Percentiles rank a stretch among this genome's conserved stretches.
These are phyloP conservation scores for Egretta garzetta DNA, from an alignment of 2,113 vertebrate genomes.

Conservation along the genomic window DNA sequence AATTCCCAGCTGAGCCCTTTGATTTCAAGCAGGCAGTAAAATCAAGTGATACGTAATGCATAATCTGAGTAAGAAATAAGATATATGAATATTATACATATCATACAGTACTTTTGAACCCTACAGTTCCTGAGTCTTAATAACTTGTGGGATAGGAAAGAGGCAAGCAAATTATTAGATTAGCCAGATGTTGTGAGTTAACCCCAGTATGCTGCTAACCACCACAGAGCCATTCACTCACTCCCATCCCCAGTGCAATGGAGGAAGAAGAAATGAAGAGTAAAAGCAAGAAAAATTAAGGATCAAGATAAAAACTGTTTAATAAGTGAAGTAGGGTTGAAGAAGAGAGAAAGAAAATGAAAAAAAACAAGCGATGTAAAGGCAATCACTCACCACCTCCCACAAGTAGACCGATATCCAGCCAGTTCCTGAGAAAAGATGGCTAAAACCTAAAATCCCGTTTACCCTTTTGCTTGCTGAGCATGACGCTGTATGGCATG, in stretches of 20 bases:
- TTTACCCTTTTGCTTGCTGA: neutral
- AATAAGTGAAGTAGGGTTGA: neutral
- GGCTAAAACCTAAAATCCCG: neutral
- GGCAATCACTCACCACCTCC: neutral
- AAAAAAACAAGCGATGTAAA: neutral
- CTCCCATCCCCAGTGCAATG: neutral
- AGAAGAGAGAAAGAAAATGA: neutral
- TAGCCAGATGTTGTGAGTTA: neutral
- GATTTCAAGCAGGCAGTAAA: neutral
- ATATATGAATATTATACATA: neutral
- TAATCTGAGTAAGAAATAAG: neutral
- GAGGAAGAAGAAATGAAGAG: neutral
- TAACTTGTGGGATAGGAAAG: neutral
- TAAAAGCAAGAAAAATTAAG: neutral
- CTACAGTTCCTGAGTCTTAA: neutral
- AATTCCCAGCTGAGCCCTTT: neutral
- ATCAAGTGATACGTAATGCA: neutral
- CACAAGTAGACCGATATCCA: accelerated
- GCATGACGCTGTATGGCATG: accelerated
- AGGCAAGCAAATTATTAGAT: neutral
- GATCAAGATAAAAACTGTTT: neutral
- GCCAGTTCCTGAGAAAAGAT: neutral
- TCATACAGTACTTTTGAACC: neutral
- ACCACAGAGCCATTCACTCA: neutral
- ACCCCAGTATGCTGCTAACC: neutral